A percentile compares a stretch with the other conserved stretches of the same genome.
Conservation (phyloP, 1,140 invertebrate genomes). For the Archegozetes longisetosus region DNA sequence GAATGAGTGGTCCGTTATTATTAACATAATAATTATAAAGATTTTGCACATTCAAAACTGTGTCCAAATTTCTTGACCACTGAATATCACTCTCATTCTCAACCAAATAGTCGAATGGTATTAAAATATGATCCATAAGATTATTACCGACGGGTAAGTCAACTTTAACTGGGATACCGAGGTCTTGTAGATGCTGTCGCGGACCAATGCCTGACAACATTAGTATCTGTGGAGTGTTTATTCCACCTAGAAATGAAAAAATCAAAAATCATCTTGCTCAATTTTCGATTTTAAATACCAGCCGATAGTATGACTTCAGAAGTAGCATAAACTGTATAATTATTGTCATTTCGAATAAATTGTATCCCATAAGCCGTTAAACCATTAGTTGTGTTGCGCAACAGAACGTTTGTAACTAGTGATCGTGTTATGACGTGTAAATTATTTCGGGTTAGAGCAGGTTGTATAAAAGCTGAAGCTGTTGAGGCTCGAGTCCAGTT, state of each 20-base stretch:
- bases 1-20: slow-evolving; percentile 8
- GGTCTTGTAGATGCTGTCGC: neutral
- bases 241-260: slow-evolving; percentile 38
- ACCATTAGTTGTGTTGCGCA: slow-evolving; percentile 40
- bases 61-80: slow-evolving; percentile 4
- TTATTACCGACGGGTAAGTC: slow-evolving; percentile 32
- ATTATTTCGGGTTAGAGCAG: slow-evolving; percentile 58
- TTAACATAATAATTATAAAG: slow-evolving; percentile 13
- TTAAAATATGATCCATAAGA: slow-evolving; percentile 23
- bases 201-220: slow-evolving; percentile 64
- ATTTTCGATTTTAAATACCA: slow-evolving; percentile 30
- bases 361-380: slow-evolving; percentile 60
- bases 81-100: slow-evolving; percentile 11
- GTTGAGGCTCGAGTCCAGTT: slow-evolving; percentile 68
- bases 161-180: slow-evolving; percentile 10
- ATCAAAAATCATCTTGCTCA: slow-evolving; percentile 25
- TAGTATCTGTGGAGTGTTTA: slow-evolving; percentile 75
- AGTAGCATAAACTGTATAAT: slow-evolving; percentile 44
- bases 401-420: slow-evolving; percentile 60
- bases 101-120: slow-evolving; percentile 22
- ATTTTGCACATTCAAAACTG: slow-evolving; percentile 1
- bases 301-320: slow-evolving; percentile 63
- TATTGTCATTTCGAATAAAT: slow-evolving; percentile 45
- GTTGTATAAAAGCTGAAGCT: slow-evolving; percentile 68
- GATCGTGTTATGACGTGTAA: slow-evolving; percentile 66